Conservation (phyloP, 2,888 invertebrate genomes). For the Polydrusus cervinus region DNA sequence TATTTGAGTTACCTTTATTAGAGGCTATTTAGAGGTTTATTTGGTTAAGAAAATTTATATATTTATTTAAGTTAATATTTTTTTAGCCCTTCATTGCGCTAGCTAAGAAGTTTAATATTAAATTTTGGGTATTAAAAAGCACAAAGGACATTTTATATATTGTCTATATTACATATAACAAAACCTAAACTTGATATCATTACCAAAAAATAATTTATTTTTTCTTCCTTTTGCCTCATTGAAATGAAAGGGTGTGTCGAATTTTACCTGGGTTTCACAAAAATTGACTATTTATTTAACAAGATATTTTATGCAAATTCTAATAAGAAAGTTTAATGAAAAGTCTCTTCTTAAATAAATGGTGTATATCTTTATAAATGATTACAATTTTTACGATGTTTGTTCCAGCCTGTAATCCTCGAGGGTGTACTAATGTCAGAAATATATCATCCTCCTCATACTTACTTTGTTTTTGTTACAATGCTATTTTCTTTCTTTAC, state of each 20-base stretch:
- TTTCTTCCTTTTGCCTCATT: too few species aligned
- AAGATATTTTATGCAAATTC: constrained; percentile 5
- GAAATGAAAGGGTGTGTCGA: not conserved
- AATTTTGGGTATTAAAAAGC: too few species aligned
- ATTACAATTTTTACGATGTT: constrained; percentile 20
- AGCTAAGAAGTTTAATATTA: too few species aligned
- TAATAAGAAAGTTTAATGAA: constrained; percentile 23
- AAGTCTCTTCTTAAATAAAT: constrained; percentile 4
- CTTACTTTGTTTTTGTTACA: constrained; percentile 17
- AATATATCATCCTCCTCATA: constrained; percentile 13
- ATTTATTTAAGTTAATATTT: too few species aligned
- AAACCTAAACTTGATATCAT: too few species aligned
- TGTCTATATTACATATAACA: too few species aligned
- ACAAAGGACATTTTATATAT: too few species aligned
- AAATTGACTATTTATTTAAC: not conserved
- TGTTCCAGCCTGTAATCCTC: not conserved
- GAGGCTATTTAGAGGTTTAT: too few species aligned
- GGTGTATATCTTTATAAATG: constrained; percentile 14
- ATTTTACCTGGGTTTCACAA: not conserved
- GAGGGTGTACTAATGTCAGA: not conserved
- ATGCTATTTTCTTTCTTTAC: constrained; percentile 16
- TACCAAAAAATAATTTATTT: too few species aligned
- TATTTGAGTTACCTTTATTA: too few species aligned
- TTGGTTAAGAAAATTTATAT: too few species aligned
- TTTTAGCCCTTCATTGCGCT: too few species aligned